A percentile compares a stretch with the other conserved stretches of the same genome.
Evolutionary conservation across 2,888 invertebrate species (phyloP).

Genomic region (Meghimatium bilineatum): DNA sequence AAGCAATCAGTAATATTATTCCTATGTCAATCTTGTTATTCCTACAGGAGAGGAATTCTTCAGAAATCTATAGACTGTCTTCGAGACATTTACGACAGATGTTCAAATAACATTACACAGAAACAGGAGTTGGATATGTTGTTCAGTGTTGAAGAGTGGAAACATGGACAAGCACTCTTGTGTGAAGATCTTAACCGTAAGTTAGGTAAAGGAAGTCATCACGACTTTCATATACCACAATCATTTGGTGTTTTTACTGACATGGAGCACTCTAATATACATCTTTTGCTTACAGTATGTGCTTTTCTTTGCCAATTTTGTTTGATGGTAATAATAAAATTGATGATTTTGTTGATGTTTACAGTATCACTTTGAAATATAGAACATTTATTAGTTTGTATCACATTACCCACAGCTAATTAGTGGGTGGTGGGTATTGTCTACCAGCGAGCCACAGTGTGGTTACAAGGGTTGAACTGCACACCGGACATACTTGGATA

Average conservation of each 20-base stretch:
- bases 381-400: no score
- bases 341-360: background rate
- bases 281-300: constrained; percentile 11
- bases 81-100: constrained; percentile 44
- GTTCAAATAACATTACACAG: constrained; percentile 43
- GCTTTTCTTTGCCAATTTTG: background rate
- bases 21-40: no score
- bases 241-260: constrained; percentile 30
- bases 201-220: constrained; percentile 48
- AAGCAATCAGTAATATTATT: no score
- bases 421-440: no score
- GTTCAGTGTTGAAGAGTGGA: constrained; percentile 50
- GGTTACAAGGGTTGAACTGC: no score
- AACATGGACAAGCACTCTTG: constrained; percentile 47
- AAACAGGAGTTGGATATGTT: constrained; percentile 49
- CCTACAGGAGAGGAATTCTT: constrained; percentile 47
- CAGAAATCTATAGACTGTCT: constrained; percentile 53
- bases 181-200: constrained; percentile 52
- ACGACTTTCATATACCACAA: constrained; percentile 25
- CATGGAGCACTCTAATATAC: constrained; percentile 37
- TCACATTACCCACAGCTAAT: no score
- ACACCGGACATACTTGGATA: no score
- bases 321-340: background rate
- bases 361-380: background rate
- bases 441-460: no score